These are phyloP conservation scores for Tinea semifulvella DNA, from an alignment of 2,888 invertebrate genomes.

Conservation along the genomic window DNA sequence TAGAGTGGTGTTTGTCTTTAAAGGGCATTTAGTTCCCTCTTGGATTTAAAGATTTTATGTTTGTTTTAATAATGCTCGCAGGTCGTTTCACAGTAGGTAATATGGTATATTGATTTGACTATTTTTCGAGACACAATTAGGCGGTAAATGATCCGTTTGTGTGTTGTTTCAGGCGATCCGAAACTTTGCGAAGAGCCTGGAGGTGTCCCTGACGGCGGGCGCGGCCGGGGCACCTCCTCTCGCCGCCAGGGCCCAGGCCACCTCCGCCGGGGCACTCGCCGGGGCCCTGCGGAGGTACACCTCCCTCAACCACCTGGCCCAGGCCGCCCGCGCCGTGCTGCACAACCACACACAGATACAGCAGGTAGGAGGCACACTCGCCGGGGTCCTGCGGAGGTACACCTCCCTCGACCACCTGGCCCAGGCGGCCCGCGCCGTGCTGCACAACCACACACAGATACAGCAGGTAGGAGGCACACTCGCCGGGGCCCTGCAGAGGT, in stretches of 20 bases:
- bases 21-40: no score
- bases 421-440: constrained; percentile 93
- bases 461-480: constrained; percentile 94
- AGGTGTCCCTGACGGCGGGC: constrained; percentile 87
- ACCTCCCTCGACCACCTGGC: constrained; percentile 98
- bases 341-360: constrained; percentile 94
- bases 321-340: constrained; percentile 94
- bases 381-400: constrained; percentile 94
- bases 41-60: no score
- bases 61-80: no score
- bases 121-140: no score
- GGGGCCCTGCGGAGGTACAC: constrained; percentile 96
- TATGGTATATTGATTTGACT: no score
- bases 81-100: no score
- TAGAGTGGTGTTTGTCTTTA: no score
- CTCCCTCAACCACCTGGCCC: constrained; percentile 95
- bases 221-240: constrained; percentile 84
- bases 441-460: constrained; percentile 94
- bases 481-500: constrained; percentile 93
- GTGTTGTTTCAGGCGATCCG: constrained; percentile 70
- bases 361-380: constrained; percentile 93
- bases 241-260: constrained; percentile 80
- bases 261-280: constrained; percentile 93
- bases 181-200: constrained; percentile 69
- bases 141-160: neutral